These are phyloP conservation scores for Platysternon megacephalum DNA, from an alignment of 2,113 vertebrate genomes.

Conservation along the genomic window DNA sequence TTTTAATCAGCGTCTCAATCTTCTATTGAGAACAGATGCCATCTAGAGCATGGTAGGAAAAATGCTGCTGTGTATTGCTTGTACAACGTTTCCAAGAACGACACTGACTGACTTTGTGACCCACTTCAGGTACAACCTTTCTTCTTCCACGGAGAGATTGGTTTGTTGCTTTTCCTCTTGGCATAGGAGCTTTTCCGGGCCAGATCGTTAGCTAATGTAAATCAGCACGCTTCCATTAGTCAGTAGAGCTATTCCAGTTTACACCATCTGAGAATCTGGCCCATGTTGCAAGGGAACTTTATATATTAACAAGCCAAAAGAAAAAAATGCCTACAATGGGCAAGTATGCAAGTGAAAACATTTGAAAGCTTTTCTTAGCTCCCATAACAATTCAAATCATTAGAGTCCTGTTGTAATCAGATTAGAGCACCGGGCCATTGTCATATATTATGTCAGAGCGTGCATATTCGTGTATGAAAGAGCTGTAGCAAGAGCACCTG, in stretches of 20 bases:
- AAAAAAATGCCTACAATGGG: background rate
- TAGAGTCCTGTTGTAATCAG: background rate
- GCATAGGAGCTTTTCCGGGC: background rate
- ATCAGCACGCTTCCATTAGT: background rate
- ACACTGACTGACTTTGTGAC: background rate
- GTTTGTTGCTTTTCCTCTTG: background rate
- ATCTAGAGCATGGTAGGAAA: slow-evolving; percentile 46
- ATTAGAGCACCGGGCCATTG: background rate
- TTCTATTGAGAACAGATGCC: slow-evolving; percentile 61
- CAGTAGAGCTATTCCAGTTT: background rate
- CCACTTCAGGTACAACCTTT: no score
- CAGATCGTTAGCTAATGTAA: background rate
- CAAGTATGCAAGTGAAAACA: background rate
- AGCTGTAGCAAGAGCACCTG: background rate
- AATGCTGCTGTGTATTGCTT: background rate
- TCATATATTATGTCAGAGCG: background rate
- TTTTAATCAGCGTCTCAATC: background rate
- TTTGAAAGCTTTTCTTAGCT: background rate
- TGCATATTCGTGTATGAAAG: background rate
- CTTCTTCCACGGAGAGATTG: background rate
- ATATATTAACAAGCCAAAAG: background rate
- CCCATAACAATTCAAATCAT: background rate
- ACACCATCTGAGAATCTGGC: background rate
- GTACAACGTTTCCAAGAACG: background rate
- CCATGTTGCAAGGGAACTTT: background rate